Evolutionary conservation across 2,888 invertebrate species (phyloP), one percentile per base, ranked within the genome.

Genomic region (Lacanobia wlatinum): DNA sequence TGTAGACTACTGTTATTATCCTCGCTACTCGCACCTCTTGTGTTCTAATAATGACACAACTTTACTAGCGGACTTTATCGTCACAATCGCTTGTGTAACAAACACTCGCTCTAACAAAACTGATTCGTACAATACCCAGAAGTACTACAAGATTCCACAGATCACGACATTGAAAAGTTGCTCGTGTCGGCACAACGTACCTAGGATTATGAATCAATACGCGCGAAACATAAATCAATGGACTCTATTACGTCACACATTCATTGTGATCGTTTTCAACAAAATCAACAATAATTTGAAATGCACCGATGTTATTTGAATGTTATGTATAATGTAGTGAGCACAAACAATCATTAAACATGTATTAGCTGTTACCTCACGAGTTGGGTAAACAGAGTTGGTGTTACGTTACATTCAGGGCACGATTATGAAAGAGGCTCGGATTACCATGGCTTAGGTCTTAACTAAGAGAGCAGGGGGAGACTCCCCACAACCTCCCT

Each of bases 1-100:
- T 91, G 91, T 89, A 85, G 83, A 86, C 83, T 86, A 85, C 85
- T 84, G 79, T 78, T 84, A 87, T 85, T 84, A 85, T 76, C 58
- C 68, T 63, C 58, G 59, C 60, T 62, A 58, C 68, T 76, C 59
- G 74, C 78, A 70, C 61, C 56, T 70, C 76, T 70, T 28, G 21
- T 43, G 63, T 70, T 74, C 64, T 73, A 81, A 28, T 28, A 28
- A 74, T 75, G 55, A 73, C 65, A 78, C 70, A 66, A 67, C 52
- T 66, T 80, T 79, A 64, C 75, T 59, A 73, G 67, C 23, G 23
- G 14, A 58, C 46, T 61, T 67, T 53, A 34, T 64, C 56, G 34
- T 48, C 50, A 58, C 18, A 64, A 60, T 64, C 18, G n/a, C 16
- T 63, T 60, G 48, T 28, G n/a, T 55, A 77, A 52, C 55, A 21